Conservation (phyloP, 1,140 invertebrate species). For the Drosophila nikananu region DNA sequence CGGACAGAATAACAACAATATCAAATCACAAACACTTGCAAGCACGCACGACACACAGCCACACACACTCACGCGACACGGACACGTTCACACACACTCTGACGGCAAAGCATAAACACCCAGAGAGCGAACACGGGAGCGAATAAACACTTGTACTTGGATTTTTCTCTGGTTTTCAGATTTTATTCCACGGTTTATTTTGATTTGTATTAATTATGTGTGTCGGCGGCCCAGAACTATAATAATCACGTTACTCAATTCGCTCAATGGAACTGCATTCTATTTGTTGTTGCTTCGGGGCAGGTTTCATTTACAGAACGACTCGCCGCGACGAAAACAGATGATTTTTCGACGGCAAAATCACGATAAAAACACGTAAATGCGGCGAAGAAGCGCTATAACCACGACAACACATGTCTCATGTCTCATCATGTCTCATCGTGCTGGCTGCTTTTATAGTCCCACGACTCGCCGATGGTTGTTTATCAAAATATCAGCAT, state of each 20-base stretch:
- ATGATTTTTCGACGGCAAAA: constrained; percentile 31
- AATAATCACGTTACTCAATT: constrained; percentile 9
- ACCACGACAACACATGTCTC: background rate
- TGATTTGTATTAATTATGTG: constrained; percentile 22
- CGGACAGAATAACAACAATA: constrained; percentile 61
- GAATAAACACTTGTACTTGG: constrained; percentile 35
- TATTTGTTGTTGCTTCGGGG: constrained; percentile 6
- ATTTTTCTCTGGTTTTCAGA: constrained; percentile 33
- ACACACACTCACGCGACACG: constrained; percentile 13
- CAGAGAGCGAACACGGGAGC: constrained; percentile 22
- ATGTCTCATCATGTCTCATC: no score
- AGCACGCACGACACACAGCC: constrained; percentile 26
- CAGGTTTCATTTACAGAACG: background rate
- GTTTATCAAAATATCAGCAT: no score
- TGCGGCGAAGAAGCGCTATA: constrained; percentile 16
- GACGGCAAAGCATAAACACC: constrained; percentile 33
- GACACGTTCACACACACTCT: constrained; percentile 31
- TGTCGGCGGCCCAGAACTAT: constrained; percentile 19
- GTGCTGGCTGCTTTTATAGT: no score
- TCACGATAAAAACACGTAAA: constrained; percentile 37
- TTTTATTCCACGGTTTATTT: constrained; percentile 17
- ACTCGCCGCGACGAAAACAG: constrained; percentile 21
- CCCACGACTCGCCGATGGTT: no score
- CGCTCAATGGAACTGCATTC: background rate
- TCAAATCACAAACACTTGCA: constrained; percentile 67